Evolutionary conservation across 2,888 invertebrate species (phyloP).

Genomic region (Euplexia lucipara): DNA sequence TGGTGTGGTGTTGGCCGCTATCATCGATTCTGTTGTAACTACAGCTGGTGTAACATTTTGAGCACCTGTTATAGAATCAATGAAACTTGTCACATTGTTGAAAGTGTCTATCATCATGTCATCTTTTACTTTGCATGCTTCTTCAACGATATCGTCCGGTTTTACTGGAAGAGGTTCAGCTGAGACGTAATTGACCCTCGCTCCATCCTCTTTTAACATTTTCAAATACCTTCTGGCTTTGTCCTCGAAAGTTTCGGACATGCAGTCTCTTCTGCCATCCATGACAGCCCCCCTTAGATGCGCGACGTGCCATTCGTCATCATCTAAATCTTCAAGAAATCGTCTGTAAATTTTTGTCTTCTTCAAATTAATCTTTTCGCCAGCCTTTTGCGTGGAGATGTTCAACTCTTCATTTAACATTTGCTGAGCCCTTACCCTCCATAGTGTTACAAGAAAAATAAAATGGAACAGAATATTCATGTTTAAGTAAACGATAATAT

Average conservation of each 20-base stretch:
- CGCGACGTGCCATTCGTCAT: slow-evolving; percentile 76
- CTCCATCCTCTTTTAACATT: slow-evolving; percentile 73
- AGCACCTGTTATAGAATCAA: slow-evolving; percentile 1
- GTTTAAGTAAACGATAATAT: slow-evolving; percentile 44
- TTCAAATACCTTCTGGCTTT: slow-evolving; percentile 71
- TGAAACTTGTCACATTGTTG: slow-evolving; percentile 13
- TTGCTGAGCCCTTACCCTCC: slow-evolving; percentile 19
- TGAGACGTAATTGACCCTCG: slow-evolving; percentile 75
- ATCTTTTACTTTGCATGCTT: slow-evolving; percentile 63
- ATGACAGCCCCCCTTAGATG: slow-evolving; percentile 72
- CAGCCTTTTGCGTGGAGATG: slow-evolving; percentile 14
- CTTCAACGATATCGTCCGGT: slow-evolving; percentile 56
- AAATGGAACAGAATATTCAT: slow-evolving; percentile 40
- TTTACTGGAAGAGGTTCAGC: slow-evolving; percentile 68
- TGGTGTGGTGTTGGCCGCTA: slow-evolving; percentile 29
- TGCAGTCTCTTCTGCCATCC: slow-evolving; percentile 65
- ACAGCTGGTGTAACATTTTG: neutral
- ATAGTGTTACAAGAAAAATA: slow-evolving; percentile 25
- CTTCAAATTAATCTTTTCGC: slow-evolving; percentile 15
- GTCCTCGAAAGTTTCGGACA: slow-evolving; percentile 72
- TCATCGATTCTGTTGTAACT: slow-evolving; percentile 26
- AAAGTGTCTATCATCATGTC: neutral
- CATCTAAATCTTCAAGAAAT: slow-evolving; percentile 69
- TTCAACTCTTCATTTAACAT: slow-evolving; percentile 28
- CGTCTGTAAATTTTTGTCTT: slow-evolving; percentile 61